A percentile compares a stretch with the other conserved stretches of the same genome.
These are phyloP conservation scores for Siphlonurus alternatus DNA, from an alignment of 2,888 invertebrate genomes.

Conservation along the genomic window DNA sequence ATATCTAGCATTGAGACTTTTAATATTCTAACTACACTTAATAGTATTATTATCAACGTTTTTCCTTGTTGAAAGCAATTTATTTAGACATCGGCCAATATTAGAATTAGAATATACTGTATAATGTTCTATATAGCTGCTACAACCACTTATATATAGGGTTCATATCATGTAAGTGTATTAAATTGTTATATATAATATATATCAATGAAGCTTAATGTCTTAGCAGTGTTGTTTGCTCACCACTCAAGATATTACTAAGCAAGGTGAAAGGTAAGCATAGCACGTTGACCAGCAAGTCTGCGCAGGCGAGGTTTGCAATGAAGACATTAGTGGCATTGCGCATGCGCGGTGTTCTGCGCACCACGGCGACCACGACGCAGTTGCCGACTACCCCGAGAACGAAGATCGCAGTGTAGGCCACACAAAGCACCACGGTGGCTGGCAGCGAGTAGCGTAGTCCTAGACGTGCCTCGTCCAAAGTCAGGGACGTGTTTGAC, in stretches of 20 bases:
- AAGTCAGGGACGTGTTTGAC: background rate
- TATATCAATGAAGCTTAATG: too few relatives aligned
- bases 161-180: too few relatives aligned
- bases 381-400: constrained; percentile 28
- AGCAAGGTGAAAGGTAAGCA: constrained; percentile 39
- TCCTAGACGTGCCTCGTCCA: background rate
- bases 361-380: constrained; percentile 26
- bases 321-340: constrained; percentile 37
- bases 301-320: constrained; percentile 36
- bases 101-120: too few relatives aligned
- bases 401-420: constrained; percentile 26
- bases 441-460: background rate
- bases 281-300: constrained; percentile 35
- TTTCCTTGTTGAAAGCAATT: too few relatives aligned
- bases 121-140: too few relatives aligned
- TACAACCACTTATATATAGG: too few relatives aligned
- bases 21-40: too few relatives aligned
- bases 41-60: too few relatives aligned
- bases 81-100: too few relatives aligned
- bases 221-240: constrained; percentile 20
- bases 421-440: constrained; percentile 24
- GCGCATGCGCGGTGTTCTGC: constrained; percentile 25
- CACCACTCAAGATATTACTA: constrained; percentile 35
- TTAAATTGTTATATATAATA: too few relatives aligned
- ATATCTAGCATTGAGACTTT: too few relatives aligned